These are phyloP conservation scores for Chionodraco myersi DNA, from an alignment of 2,113 vertebrate species.

Conservation along the genomic window DNA sequence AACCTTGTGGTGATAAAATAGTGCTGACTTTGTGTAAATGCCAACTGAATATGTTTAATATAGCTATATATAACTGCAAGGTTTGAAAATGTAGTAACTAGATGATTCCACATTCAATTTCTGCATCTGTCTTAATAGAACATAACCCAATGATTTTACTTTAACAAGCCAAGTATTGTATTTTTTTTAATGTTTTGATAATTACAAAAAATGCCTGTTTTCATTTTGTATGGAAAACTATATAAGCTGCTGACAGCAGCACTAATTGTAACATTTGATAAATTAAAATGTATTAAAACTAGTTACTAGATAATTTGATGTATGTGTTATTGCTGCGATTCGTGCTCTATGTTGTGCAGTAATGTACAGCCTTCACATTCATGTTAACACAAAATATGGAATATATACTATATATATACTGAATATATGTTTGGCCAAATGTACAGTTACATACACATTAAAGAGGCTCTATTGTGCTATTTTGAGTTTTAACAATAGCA, in stretches of 20 bases:
- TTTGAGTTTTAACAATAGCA: background rate
- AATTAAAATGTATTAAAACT: constrained; percentile 39
- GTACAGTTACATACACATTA: background rate
- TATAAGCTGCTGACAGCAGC: constrained; percentile 25
- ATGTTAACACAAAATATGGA: background rate
- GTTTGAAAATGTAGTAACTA: constrained; percentile 35
- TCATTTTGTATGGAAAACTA: constrained; percentile 62
- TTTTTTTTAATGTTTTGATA: constrained; percentile 55
- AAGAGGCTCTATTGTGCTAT: background rate
- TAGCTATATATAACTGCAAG: background rate
- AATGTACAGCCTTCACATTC: background rate
- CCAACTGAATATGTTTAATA: constrained; percentile 19
- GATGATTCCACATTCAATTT: constrained; percentile 31
- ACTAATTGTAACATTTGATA: constrained; percentile 33
- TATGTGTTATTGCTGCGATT: background rate
- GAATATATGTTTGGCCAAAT: background rate
- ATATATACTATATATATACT: background rate
- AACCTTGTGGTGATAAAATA: constrained; percentile 12
- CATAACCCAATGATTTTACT: constrained; percentile 40
- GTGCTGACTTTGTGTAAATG: constrained; percentile 18
- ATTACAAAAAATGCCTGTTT: constrained; percentile 29
- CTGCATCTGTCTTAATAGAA: constrained; percentile 17
- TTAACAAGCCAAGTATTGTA: constrained; percentile 50
- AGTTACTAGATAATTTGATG: background rate
- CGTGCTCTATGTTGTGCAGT: background rate